Conservation (phyloP, 1,140 invertebrate genomes). For the Oreohelix idahoensis region DNA sequence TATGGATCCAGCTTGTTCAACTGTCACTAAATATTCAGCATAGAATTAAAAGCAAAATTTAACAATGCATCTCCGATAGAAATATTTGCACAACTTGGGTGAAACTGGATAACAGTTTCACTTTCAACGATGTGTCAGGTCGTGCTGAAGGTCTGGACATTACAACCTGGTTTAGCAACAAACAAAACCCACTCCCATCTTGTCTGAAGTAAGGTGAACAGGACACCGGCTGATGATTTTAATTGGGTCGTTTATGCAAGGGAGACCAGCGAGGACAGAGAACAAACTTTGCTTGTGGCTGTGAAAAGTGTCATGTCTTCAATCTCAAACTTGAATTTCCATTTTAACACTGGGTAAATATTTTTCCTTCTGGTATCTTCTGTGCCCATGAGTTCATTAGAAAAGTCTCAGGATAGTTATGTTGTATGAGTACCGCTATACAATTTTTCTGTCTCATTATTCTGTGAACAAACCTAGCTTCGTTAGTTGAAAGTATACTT, state of each 20-base stretch:
- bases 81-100: background rate
- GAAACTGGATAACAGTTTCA: background rate
- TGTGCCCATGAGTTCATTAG: conserved; percentile 25
- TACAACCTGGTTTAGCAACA: background rate
- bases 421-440: background rate
- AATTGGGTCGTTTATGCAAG: conserved; percentile 12
- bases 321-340: conserved; percentile 16
- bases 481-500: background rate
- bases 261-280: background rate
- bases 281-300: background rate
- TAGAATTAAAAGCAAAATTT: background rate
- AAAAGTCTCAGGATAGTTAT: background rate
- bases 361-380: background rate
- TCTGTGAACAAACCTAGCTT: background rate
- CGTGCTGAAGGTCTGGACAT: background rate
- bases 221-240: background rate
- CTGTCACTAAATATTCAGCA: background rate
- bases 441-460: background rate
- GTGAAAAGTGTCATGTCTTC: conserved; percentile 31
- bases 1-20: background rate
- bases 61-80: background rate
- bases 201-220: background rate
- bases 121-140: background rate
- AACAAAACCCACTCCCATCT: background rate
- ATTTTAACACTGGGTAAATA: conserved; percentile 31